Percentiles rank a stretch among this genome's conserved stretches.
phyloP scores from a whole-genome alignment of 1,140 invertebrate species.

The Apis mellifera region DNA sequence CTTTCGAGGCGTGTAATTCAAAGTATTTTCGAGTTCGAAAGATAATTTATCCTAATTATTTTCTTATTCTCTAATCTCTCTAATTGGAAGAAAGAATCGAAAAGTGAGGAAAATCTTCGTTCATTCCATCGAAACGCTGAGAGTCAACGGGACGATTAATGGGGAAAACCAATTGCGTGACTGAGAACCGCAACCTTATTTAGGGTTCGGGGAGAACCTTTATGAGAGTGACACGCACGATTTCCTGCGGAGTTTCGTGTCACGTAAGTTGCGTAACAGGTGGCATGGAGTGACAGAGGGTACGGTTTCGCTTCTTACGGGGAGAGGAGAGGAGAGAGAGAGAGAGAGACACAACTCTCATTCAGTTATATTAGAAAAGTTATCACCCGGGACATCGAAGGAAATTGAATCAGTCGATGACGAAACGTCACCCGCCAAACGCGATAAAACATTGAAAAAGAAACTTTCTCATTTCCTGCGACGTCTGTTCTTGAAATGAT shows the following conservation, averaged over 20 bases:
- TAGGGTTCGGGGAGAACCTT: conserved; percentile 20
- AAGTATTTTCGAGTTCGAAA: too few relatives aligned
- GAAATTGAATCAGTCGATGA: conserved; percentile 44
- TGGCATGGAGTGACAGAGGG: conserved; percentile 40
- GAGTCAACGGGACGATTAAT: conserved; percentile 5
- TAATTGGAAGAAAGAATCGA: not conserved
- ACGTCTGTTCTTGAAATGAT: not conserved
- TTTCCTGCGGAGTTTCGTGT: conserved; percentile 27
- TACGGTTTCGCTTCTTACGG: not conserved
- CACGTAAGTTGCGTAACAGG: conserved; percentile 58
- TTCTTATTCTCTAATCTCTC: too few relatives aligned
- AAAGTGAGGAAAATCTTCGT: not conserved
- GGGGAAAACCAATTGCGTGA: not conserved
- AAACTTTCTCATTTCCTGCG: conserved; percentile 29
- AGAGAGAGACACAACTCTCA: conserved; percentile 16
- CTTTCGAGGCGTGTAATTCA: too few relatives aligned
- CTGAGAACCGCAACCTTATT: conserved; percentile 17
- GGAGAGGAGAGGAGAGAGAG: not conserved
- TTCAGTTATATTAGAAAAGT: conserved; percentile 60
- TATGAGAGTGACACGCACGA: conserved; percentile 48
- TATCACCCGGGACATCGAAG: conserved; percentile 13
- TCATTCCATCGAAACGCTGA: not conserved
- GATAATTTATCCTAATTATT: too few relatives aligned
- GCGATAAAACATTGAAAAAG: not conserved
- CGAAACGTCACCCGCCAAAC: not conserved